Evolutionary conservation across 2,888 invertebrate species (phyloP).

Genomic region (Yponomeuta malinellus): DNA sequence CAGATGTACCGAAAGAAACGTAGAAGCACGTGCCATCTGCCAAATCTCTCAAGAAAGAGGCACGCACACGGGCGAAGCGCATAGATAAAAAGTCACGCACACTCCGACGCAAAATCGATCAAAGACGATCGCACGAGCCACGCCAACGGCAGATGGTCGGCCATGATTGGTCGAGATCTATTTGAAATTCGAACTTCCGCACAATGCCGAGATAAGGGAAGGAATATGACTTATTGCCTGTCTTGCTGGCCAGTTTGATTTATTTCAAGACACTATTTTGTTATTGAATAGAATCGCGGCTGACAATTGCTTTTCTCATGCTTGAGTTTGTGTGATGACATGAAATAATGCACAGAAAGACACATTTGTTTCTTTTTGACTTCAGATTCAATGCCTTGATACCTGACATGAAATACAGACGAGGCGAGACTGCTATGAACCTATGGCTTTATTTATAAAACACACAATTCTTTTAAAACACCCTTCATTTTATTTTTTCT

Average conservation of each 20-base stretch:
- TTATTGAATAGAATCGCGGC: constrained; percentile 12
- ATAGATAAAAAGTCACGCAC: constrained; percentile 33
- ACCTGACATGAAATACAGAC: not conserved
- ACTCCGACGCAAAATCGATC: constrained; percentile 49
- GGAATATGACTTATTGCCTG: constrained; percentile 53
- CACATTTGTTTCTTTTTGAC: not conserved
- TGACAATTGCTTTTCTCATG: not conserved
- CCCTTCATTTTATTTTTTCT: no score
- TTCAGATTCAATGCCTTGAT: not conserved
- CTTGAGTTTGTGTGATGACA: not conserved
- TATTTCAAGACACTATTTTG: constrained; percentile 38
- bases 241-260: constrained; percentile 34
- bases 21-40: constrained; percentile 72
- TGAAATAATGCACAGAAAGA: not conserved
- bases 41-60: constrained; percentile 59
- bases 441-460: no score
- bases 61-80: constrained; percentile 12
- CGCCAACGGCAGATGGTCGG: constrained; percentile 56
- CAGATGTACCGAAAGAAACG: constrained; percentile 68
- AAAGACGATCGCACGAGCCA: constrained; percentile 60
- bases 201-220: constrained; percentile 62
- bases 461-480: no score
- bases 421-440: no score
- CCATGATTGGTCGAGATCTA: constrained; percentile 57
- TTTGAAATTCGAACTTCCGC: constrained; percentile 65